Evolutionary conservation across 2,888 invertebrate species (phyloP), one percentile per base, ranked within the genome.

Genomic region (Hylaea fasciaria): DNA sequence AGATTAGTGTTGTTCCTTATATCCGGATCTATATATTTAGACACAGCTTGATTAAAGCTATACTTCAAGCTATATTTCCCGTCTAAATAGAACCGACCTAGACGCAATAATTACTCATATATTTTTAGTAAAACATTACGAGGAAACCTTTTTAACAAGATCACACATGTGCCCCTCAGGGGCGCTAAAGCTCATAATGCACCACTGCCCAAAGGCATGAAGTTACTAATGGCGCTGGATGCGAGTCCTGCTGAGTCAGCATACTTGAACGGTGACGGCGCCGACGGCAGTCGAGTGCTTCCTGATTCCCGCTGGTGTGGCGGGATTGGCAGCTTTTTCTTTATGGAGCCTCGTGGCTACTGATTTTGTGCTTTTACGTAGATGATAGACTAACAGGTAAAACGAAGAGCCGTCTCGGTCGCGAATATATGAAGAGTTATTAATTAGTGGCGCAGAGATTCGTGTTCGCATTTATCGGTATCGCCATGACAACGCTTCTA

Each of bases 171-270:
- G 37, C 7, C 2, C 35, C 22, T 32, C 32, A 37, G 11, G 17
- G 41, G 37, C 17, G 16, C 28, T 16, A 4, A 49, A 13, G 39
- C 13, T 44, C 28, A 41, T 10, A 57, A 52, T 62, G 17, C 61
- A 37, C 12, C 56, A 22, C 61, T 49, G 61, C 3, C 16, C 13
- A 5, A 55, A 51, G 46, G 47, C 57, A 51, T 32, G 60, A 56
- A 66, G 70, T 78, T 69, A 71, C 77, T 87, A 87, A 86, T 87
- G 82, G 83, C 81, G 73, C 72, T 63, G 63, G 71, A 74, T 73
- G 80, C 74, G 74, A 72, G 70, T 71, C 68, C 66, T 86, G 90
- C 90, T 90, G 91, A 91, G 89, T 91, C 91, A 91, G 89, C 82
- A 69, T 62, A 83, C 72, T 86, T 89, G 87, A 89, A 80, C 80